Evolutionary conservation across 2,888 invertebrate species (phyloP).

Genomic region (Autographa gamma): DNA sequence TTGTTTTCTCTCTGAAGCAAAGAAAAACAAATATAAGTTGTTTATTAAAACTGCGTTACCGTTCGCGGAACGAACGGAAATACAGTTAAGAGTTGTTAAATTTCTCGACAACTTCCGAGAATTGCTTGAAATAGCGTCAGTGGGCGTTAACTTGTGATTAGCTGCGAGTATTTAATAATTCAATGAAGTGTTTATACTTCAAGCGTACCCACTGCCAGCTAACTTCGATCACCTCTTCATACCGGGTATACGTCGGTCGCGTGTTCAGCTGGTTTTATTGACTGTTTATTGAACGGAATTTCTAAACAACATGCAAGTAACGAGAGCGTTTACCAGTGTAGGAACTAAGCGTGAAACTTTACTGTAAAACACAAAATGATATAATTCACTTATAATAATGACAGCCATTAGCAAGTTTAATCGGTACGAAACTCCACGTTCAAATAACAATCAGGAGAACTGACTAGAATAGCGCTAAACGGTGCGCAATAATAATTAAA

Average conservation of each 20-base stretch:
- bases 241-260: not conserved
- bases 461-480: constrained; percentile 40
- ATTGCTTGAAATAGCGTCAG: constrained; percentile 5
- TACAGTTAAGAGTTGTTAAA: constrained; percentile 6
- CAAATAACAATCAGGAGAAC: constrained; percentile 11
- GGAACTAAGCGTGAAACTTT: not conserved
- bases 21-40: not conserved
- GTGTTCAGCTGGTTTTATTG: not conserved
- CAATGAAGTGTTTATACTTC: not conserved
- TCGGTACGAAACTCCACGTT: constrained; percentile 3
- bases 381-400: constrained; percentile 4
- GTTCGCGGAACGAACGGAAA: not conserved
- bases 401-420: constrained; percentile 6
- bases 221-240: not conserved
- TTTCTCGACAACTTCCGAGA: not conserved
- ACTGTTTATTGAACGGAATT: not conserved
- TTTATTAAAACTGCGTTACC: constrained; percentile 5
- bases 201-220: not conserved
- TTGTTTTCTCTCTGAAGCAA: not conserved
- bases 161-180: not conserved
- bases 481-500: constrained; percentile 55
- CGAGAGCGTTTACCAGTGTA: not conserved
- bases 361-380: not conserved
- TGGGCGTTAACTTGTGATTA: constrained; percentile 1
- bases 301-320: not conserved